Evolutionary conservation across 2,888 invertebrate species (phyloP).

Genomic region (Leucophenga maculata): DNA sequence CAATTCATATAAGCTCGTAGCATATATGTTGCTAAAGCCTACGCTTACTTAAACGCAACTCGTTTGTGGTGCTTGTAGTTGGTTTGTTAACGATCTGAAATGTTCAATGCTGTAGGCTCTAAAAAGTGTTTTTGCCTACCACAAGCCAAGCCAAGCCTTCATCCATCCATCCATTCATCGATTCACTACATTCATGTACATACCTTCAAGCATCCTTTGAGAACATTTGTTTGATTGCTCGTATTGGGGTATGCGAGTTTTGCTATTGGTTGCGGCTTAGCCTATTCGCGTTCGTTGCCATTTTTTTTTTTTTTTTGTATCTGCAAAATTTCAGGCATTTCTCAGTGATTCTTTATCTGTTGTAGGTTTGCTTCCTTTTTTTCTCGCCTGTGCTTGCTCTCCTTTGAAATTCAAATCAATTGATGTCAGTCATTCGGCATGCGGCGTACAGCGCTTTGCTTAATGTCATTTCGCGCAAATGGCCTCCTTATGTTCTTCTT

Average conservation of each 20-base stretch:
- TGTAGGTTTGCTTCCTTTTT: neutral
- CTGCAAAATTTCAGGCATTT: slow-evolving; percentile 4
- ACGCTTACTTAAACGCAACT: slow-evolving; percentile 27
- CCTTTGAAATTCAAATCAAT: slow-evolving; percentile 66
- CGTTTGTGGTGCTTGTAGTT: slow-evolving; percentile 54
- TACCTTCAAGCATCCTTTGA: slow-evolving; percentile 34
- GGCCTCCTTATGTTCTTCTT: slow-evolving; percentile 34
- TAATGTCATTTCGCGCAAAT: slow-evolving; percentile 63
- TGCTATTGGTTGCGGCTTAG: slow-evolving; percentile 39
- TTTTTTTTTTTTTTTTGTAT: too few relatives aligned
- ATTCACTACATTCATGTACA: neutral
- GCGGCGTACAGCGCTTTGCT: neutral
- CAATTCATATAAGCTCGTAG: neutral
- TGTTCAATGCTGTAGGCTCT: neutral
- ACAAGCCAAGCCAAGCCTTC: neutral
- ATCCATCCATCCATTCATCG: neutral
- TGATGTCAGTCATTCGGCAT: slow-evolving; percentile 46
- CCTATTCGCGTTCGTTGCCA: neutral
- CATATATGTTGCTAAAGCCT: neutral
- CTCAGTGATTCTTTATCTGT: neutral
- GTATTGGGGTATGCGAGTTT: slow-evolving; percentile 43
- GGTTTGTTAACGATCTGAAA: slow-evolving; percentile 56
- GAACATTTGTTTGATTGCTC: slow-evolving; percentile 54
- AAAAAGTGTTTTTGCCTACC: slow-evolving; percentile 4
- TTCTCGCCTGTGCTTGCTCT: slow-evolving; percentile 23